Conservation (phyloP, 2,113 vertebrate species). For the Gymnobelideus leadbeateri region DNA sequence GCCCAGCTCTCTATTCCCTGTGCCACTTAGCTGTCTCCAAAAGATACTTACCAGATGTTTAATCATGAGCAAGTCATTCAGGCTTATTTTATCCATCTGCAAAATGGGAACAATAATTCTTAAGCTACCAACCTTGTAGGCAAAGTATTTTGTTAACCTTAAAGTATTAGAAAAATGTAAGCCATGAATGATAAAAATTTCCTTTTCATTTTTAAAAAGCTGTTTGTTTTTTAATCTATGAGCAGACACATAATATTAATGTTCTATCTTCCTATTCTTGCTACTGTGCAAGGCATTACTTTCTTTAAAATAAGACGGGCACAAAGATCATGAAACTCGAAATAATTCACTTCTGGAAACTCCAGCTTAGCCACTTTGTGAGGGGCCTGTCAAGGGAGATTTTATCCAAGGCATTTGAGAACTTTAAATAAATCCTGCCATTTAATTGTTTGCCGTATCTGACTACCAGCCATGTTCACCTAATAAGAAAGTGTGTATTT, state of each 20-base stretch:
- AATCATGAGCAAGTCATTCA: neutral
- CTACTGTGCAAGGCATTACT: neutral
- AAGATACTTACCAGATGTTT: neutral
- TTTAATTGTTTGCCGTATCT: slow-evolving; percentile 84
- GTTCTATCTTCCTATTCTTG: neutral
- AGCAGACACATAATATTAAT: neutral
- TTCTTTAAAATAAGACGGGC: neutral
- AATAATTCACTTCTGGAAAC: neutral
- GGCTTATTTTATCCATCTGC: neutral
- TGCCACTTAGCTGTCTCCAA: neutral
- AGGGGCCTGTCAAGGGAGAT: slow-evolving; percentile 68
- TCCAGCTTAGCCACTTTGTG: neutral
- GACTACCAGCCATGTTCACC: slow-evolving; percentile 81
- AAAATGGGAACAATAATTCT: neutral
- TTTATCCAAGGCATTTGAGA: slow-evolving; percentile 73
- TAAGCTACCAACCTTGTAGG: neutral
- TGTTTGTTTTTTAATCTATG: neutral
- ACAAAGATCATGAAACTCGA: slow-evolving; percentile 6
- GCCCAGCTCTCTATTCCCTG: neutral
- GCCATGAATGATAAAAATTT: neutral
- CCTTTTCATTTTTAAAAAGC: neutral
- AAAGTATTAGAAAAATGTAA: neutral
- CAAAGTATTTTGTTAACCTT: neutral
- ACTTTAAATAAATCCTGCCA: slow-evolving; percentile 79
- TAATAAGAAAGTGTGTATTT: slow-evolving; percentile 81